A percentile compares a stretch with the other conserved stretches of the same genome.
Evolutionary conservation across 2,113 vertebrate genomes (phyloP).

Genomic region (Campylomormyrus numenius): DNA sequence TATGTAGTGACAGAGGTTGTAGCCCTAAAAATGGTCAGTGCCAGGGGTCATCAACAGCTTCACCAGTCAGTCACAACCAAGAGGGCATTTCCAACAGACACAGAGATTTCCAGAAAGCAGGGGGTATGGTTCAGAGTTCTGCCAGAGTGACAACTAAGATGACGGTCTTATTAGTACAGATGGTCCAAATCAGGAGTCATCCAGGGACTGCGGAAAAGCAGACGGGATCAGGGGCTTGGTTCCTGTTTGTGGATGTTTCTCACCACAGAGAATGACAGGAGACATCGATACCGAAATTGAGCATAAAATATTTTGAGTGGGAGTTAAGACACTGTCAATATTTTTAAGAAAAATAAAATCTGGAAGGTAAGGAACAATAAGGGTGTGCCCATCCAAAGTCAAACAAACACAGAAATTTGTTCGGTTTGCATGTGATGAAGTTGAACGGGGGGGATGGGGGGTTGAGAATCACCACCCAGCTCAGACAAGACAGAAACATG

Average conservation of each 20-base stretch:
- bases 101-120: constrained; percentile 31
- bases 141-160: constrained; percentile 45
- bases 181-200: constrained; percentile 62
- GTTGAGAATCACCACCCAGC: background rate
- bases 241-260: constrained; percentile 59
- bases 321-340: constrained; percentile 5
- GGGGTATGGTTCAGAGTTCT: constrained; percentile 21
- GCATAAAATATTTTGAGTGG: constrained; percentile 1
- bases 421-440: background rate
- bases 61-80: background rate
- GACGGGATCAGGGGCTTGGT: constrained; percentile 48
- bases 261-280: constrained; percentile 51
- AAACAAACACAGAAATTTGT: background rate
- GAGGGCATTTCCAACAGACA: constrained; percentile 11
- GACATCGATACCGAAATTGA: constrained; percentile 29
- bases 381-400: background rate
- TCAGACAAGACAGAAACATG: background rate
- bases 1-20: background rate
- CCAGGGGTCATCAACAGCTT: background rate
- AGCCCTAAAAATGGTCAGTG: background rate
- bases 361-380: background rate
- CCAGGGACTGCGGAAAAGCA: constrained; percentile 41
- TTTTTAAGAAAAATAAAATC: constrained; percentile 17
- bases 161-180: constrained; percentile 58
- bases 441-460: background rate